Conservation (phyloP, 2,888 invertebrate genomes). For the Tridacna gigas region DNA sequence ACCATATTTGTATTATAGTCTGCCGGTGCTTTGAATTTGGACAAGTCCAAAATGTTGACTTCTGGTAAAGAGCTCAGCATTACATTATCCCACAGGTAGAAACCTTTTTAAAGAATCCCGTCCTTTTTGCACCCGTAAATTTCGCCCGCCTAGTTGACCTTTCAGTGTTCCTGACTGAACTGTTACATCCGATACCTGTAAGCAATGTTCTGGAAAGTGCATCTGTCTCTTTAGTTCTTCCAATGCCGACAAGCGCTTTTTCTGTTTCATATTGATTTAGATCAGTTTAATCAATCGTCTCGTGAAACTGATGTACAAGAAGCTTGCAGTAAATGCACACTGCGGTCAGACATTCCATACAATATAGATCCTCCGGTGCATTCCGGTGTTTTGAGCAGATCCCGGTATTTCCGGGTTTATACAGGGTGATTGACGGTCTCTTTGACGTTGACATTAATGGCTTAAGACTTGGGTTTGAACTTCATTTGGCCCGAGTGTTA, state of each 20-base stretch:
- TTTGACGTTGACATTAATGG: background rate
- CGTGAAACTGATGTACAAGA: background rate
- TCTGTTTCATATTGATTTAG: background rate
- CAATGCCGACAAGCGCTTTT: background rate
- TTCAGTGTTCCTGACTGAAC: background rate
- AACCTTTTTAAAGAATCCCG: background rate
- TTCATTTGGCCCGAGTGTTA: no score
- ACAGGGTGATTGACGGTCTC: background rate
- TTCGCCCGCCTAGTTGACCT: background rate
- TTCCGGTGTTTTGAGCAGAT: background rate
- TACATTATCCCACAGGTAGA: background rate
- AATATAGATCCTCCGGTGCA: background rate
- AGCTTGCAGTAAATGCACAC: background rate
- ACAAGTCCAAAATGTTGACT: background rate
- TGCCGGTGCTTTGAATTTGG: background rate
- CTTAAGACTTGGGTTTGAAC: no score
- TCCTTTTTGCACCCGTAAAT: background rate
- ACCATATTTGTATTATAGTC: background rate
- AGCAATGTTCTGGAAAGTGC: background rate
- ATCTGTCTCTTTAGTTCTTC: background rate
- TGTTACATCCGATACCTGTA: background rate
- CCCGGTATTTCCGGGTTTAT: background rate
- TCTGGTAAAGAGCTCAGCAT: background rate
- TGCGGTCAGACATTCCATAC: constrained; percentile 6
- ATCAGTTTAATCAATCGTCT: background rate